A percentile compares a stretch with the other conserved stretches of the same genome.
Evolutionary conservation across 2,113 vertebrate species (phyloP).

Genomic region (Aix galericulata): DNA sequence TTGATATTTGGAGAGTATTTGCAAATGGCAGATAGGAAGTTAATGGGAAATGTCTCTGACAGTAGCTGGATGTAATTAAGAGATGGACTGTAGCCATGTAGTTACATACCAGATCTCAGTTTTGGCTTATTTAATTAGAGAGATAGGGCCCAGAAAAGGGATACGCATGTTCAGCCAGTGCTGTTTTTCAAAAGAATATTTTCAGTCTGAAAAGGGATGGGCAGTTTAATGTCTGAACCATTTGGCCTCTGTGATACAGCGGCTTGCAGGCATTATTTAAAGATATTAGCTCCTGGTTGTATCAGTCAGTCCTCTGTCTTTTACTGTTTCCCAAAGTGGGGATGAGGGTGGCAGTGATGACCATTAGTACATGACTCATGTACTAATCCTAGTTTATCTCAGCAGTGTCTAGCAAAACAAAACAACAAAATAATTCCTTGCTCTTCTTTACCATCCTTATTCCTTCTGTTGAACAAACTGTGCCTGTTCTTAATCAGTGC

Average conservation of each 20-base stretch:
- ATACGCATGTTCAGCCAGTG: not conserved
- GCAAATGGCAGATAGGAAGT: not conserved
- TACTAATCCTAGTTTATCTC: not conserved
- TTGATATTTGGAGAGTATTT: not conserved
- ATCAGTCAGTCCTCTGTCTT: not conserved
- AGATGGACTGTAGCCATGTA: constrained; percentile 13
- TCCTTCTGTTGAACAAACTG: not conserved
- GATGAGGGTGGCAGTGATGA: not conserved
- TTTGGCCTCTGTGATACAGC: not conserved
- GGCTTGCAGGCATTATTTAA: not conserved
- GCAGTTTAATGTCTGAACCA: not conserved
- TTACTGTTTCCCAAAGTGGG: not conserved
- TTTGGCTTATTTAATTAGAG: not conserved
- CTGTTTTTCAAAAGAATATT: not conserved
- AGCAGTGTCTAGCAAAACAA: not conserved
- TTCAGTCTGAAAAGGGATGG: not conserved
- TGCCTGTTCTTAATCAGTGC: not conserved
- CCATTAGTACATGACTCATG: not conserved
- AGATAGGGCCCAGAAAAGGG: not conserved
- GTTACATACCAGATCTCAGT: not conserved
- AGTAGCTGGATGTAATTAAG: constrained; percentile 12
- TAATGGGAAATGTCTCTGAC: not conserved
- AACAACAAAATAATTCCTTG: not conserved
- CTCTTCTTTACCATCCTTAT: not conserved
- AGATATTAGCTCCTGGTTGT: not conserved